Base-by-base conservation (phyloP, 2,113 vertebrate genomes). In the Irena cyanogastra region DNA sequence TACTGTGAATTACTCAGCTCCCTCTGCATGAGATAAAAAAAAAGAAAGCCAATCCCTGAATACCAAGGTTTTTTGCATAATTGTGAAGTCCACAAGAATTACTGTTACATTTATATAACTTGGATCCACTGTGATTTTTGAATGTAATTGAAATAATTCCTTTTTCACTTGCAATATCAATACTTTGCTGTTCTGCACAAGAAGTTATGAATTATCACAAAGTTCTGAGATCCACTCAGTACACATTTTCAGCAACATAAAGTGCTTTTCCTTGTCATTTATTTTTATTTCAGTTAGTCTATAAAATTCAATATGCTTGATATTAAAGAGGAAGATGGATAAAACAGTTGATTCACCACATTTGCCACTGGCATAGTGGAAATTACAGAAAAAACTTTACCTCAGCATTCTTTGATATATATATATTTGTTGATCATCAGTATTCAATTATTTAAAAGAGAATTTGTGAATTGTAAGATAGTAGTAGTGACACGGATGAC, bases 201-300 rank as follows among this genome's bases (percentile, higher is more conserved):
- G 26, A 49, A 65, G 22, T 56, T 49, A 75, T 39, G 56, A 81
- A 89, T 59, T 77, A 83, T 65, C 56, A 83, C 31, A 64, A 65
- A 83, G n/a, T 84, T 74, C 60, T 53, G n/a, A 84, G 91, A 92
- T 60, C 5, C n/a, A 78, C 64, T 78, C 42, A 52, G 37, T 41
- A 74, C 4, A 42, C 17, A 5, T 77, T 93, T 92, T 92, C 79
- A 78, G 39, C 4, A 24, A 92, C 60, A 85, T 66, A 77, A 90
- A 90, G 37, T 37, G 7, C 17, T 61, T 91, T 83, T 79, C 31
- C 54, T 85, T 83, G 49, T 35, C 30, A 74, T 90, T 86, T 94
- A 74, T 77, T 92, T 93, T 93, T 90, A 91, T 93, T 90, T 83
- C 52, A 78, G 20, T 90, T 76, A 57, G 45, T 79, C 56, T 75